These are phyloP conservation scores for Thecocarcelia acutangulata DNA, from an alignment of 2,888 invertebrate species.

Conservation along the genomic window DNA sequence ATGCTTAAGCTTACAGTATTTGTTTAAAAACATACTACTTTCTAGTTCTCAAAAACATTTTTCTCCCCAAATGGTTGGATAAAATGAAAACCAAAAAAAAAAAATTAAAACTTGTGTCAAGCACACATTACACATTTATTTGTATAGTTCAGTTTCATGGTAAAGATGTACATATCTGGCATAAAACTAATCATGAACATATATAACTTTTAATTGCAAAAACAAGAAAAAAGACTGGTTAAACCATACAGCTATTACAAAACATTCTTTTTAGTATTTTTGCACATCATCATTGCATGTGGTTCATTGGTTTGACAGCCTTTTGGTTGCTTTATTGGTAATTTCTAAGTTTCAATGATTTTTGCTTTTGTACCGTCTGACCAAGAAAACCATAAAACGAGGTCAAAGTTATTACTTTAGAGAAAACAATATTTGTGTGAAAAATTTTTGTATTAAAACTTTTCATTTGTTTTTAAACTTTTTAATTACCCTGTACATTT, in stretches of 20 bases:
- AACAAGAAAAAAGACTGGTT: background rate
- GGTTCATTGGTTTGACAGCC: conserved; percentile 4
- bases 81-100: background rate
- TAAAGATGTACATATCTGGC: background rate
- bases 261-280: background rate
- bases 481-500: no score
- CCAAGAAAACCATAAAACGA: conserved; percentile 41
- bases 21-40: no score
- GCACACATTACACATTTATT: no score
- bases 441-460: no score
- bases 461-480: no score
- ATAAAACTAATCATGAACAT: conserved; percentile 1
- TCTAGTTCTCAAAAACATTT: no score
- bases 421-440: background rate
- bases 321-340: background rate
- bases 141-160: no score
- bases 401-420: conserved; percentile 41
- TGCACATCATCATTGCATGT: conserved; percentile 6
- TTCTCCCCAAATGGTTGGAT: no score
- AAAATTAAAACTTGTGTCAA: background rate
- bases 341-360: background rate
- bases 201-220: conserved; percentile 22
- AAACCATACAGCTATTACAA: background rate
- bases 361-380: conserved; percentile 22
- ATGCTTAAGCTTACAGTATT: no score